Conservation (phyloP, 2,888 invertebrate species). For the Alentia gelatinosa region DNA sequence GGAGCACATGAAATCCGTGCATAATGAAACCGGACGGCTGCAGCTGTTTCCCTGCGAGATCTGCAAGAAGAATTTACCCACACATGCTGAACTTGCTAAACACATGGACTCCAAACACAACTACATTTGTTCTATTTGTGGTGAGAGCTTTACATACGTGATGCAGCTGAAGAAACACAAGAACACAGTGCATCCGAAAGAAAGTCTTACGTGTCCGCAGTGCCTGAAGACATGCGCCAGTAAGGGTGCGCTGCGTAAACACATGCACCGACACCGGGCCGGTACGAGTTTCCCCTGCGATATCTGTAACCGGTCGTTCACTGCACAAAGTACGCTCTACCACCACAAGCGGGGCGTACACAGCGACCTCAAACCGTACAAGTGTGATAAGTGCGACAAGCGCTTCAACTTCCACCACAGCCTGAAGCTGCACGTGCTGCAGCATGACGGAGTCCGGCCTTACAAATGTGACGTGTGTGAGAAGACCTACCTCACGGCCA, state of each 20-base stretch:
- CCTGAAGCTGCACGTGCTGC: conserved; percentile 72
- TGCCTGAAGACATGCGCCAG: conserved; percentile 53
- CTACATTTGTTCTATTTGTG: conserved; percentile 55
- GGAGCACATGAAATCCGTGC: neutral
- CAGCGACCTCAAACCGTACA: conserved; percentile 67
- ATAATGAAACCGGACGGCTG: neutral
- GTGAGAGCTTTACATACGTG: conserved; percentile 44
- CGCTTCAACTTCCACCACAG: conserved; percentile 76
- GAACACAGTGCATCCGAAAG: neutral
- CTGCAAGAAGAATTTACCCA: conserved; percentile 19
- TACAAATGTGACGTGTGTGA: conserved; percentile 71
- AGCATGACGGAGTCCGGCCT: conserved; percentile 74
- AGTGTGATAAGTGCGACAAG: conserved; percentile 72
- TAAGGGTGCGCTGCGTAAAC: conserved; percentile 56
- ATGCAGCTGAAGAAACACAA: conserved; percentile 47
- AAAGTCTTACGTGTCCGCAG: conserved; percentile 36
- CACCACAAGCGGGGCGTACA: conserved; percentile 76
- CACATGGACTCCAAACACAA: conserved; percentile 52
- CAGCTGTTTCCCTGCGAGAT: conserved; percentile 15
- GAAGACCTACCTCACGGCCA: conserved; percentile 75
- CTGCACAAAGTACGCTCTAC: conserved; percentile 71
- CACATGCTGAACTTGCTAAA: conserved; percentile 25
- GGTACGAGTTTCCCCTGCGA: conserved; percentile 67
- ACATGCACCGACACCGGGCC: conserved; percentile 55
- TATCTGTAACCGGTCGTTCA: conserved; percentile 72